Conservation (phyloP, 2,797 vertebrate species). For the Poeciliopsis paucimaculata region DNA sequence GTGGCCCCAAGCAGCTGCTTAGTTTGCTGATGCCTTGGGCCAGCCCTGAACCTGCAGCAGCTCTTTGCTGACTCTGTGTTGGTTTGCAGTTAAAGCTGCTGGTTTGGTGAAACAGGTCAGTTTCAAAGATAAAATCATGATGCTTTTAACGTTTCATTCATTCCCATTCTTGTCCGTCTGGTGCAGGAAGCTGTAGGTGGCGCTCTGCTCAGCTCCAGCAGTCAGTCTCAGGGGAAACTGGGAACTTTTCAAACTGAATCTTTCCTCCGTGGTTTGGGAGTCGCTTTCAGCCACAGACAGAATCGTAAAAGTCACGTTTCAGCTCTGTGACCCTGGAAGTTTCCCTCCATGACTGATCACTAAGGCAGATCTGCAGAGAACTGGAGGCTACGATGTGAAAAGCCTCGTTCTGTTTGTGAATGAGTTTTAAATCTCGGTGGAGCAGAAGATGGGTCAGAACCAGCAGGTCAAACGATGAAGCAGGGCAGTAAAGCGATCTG, state of each 20-base stretch:
- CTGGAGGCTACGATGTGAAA: constrained; percentile 24
- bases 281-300: constrained; percentile 9
- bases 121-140: neutral
- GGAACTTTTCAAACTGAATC: neutral
- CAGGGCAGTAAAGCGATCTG: constrained; percentile 56
- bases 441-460: constrained; percentile 24
- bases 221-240: neutral
- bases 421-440: constrained; percentile 44
- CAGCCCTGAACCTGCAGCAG: too few relatives aligned
- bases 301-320: constrained; percentile 32
- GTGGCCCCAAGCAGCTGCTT: too few relatives aligned
- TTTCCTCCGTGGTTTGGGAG: neutral
- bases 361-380: constrained; percentile 27
- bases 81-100: neutral
- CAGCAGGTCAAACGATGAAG: constrained; percentile 14
- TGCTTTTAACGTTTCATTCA: neutral
- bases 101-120: neutral
- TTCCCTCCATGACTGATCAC: constrained; percentile 25
- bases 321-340: constrained; percentile 23
- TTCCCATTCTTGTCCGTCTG: neutral
- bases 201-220: neutral
- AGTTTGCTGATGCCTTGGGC: too few relatives aligned
- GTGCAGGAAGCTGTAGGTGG: neutral
- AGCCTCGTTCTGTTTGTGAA: constrained; percentile 43
- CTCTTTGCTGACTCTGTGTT: neutral